These are phyloP conservation scores for Herpetotheres cachinnans DNA, from an alignment of 2,113 vertebrate species.

Conservation along the genomic window DNA sequence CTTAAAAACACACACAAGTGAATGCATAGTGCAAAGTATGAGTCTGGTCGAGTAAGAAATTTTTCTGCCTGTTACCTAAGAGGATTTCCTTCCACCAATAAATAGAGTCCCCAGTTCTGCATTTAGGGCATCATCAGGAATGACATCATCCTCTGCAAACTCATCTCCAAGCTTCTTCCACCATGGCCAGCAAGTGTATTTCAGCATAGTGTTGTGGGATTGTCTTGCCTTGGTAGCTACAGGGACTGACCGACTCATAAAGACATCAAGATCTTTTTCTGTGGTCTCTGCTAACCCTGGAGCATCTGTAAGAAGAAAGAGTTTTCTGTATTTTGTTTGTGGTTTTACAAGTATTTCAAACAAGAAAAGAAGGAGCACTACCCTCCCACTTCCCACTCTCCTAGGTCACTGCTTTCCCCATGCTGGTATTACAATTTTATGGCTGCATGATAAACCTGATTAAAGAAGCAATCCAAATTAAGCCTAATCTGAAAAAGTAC, in stretches of 20 bases:
- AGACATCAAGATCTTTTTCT: conserved; percentile 72
- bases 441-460: not conserved
- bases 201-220: conserved; percentile 81
- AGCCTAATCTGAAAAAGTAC: not conserved
- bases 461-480: not conserved
- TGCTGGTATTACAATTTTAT: not conserved
- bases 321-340: not conserved
- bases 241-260: conserved; percentile 82
- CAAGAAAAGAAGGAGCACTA: not conserved
- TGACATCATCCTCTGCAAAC: conserved; percentile 55
- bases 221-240: conserved; percentile 83
- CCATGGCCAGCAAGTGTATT: conserved; percentile 81
- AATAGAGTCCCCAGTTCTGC: conserved; percentile 81
- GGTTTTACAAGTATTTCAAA: not conserved
- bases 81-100: conserved; percentile 74
- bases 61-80: conserved; percentile 32
- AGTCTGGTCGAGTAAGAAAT: not conserved
- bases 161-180: conserved; percentile 88
- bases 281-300: conserved; percentile 78
- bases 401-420: not conserved
- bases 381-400: not conserved
- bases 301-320: conserved; percentile 75
- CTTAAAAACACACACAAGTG: not conserved
- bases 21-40: not conserved
- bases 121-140: conserved; percentile 71